These are phyloP conservation scores for Limosa lapponica DNA, from an alignment of 2,797 vertebrate genomes.

Conservation along the genomic window DNA sequence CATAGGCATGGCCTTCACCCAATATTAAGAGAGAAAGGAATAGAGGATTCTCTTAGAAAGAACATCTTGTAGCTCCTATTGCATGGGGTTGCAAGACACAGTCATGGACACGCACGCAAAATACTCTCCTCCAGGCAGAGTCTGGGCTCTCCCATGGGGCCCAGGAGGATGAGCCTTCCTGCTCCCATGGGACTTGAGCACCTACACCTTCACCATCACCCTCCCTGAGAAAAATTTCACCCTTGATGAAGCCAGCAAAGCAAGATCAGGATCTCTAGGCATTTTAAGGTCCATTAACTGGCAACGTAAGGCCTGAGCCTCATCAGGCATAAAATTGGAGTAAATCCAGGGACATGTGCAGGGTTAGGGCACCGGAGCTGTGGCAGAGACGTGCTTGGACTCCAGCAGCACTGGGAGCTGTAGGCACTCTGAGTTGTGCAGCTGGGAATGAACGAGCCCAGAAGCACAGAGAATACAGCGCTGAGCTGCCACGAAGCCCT, in stretches of 20 bases:
- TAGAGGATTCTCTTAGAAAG: not conserved
- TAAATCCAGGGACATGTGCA: not conserved
- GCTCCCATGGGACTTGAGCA: accelerated
- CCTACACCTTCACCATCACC: not conserved
- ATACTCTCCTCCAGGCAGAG: not conserved
- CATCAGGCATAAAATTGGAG: not conserved
- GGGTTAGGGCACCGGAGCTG: accelerated
- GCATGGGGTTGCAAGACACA: no score
- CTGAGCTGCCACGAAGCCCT: not conserved
- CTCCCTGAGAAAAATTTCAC: not conserved
- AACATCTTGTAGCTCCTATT: not conserved
- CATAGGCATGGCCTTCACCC: accelerated
- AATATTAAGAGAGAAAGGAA: not conserved
- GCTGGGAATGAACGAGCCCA: not conserved
- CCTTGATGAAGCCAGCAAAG: not conserved
- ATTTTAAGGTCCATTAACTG: constrained; percentile 2
- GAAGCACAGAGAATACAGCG: accelerated
- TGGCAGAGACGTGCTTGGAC: not conserved
- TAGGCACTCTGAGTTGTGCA: not conserved
- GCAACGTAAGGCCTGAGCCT: not conserved
- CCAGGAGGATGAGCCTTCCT: accelerated
- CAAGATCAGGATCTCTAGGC: not conserved
- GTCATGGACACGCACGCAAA: not conserved
- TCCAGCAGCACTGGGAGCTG: not conserved
- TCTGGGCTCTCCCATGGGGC: not conserved